These are phyloP conservation scores for Drosophila nigricruria DNA, from an alignment of 2,888 invertebrate genomes.

Conservation along the genomic window DNA sequence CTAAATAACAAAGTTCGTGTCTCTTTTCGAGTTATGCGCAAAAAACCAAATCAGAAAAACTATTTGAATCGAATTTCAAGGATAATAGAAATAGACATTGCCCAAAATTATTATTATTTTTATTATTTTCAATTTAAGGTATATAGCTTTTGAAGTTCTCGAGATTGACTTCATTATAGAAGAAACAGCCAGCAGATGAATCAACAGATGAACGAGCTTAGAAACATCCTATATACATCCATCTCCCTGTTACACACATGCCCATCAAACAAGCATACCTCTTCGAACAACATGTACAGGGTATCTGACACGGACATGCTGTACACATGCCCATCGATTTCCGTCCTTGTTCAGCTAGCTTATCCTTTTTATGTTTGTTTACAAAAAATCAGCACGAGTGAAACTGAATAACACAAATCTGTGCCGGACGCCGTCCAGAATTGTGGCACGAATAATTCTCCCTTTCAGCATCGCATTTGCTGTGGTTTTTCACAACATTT, in stretches of 20 bases:
- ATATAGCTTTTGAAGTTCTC: background rate
- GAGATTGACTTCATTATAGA: no score
- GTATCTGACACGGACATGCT: constrained; percentile 39
- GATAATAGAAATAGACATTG: no score
- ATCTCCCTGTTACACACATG: no score
- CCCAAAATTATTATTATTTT: no score
- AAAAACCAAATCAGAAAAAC: no score
- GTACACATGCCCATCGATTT: constrained; percentile 52
- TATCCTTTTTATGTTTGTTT: constrained; percentile 53
- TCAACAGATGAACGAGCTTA: background rate
- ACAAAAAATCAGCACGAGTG: constrained; percentile 27
- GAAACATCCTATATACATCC: no score
- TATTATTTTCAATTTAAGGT: no score
- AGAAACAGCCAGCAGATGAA: no score
- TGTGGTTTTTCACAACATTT: constrained; percentile 38
- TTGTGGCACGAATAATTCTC: constrained; percentile 20
- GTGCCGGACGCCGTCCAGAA: constrained; percentile 32
- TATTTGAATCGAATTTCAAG: no score
- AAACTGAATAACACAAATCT: constrained; percentile 51
- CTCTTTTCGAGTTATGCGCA: no score
- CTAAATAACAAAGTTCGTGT: no score
- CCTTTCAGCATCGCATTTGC: constrained; percentile 21
- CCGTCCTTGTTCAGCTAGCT: constrained; percentile 24
- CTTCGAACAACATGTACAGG: background rate
- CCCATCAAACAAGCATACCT: background rate